A percentile compares a stretch with the other conserved stretches of the same genome.
phyloP scores from a whole-genome alignment of 2,888 invertebrate species.

The Axea sp. region DNA sequence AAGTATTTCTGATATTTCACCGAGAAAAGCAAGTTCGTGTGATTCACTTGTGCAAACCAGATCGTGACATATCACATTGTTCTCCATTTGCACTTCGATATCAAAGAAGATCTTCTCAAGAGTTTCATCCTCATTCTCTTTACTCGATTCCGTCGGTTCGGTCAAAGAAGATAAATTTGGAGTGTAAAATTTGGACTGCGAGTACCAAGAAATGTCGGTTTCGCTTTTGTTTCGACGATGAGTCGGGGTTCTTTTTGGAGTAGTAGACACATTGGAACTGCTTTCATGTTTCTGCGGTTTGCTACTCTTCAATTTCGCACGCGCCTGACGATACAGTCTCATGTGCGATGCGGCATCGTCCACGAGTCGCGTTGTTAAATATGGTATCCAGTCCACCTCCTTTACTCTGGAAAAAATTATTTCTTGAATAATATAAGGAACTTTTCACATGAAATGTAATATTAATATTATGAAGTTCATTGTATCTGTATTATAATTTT shows the following conservation, averaged over 20 bases:
- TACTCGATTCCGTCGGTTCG: conserved; percentile 72
- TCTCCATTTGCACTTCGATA: conserved; percentile 92
- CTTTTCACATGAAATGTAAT: no score
- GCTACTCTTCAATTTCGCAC: conserved; percentile 77
- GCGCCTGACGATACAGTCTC: conserved; percentile 90
- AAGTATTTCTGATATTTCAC: conserved; percentile 90
- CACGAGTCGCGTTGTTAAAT: conserved; percentile 91
- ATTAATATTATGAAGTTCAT: no score
- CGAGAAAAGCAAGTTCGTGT: conserved; percentile 87
- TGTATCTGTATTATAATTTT: no score
- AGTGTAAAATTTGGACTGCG: conserved; percentile 84
- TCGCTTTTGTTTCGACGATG: conserved; percentile 88
- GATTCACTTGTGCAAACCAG: conserved; percentile 86
- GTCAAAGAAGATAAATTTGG: conserved; percentile 75
- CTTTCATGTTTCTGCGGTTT: conserved; percentile 73
- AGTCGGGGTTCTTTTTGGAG: conserved; percentile 79
- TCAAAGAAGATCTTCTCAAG: conserved; percentile 92
- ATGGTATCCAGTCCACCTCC: conserved; percentile 94
- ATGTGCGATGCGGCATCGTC: conserved; percentile 95
- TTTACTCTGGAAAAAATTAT: conserved; percentile 84
- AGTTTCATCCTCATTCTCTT: conserved; percentile 72
- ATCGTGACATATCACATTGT: conserved; percentile 88
- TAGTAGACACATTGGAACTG: conserved; percentile 74
- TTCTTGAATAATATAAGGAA: no score
- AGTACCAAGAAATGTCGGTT: conserved; percentile 85